A percentile compares a stretch with the other conserved stretches of the same genome.
phyloP scores from a whole-genome alignment of 2,888 invertebrate species.

The Gibbula magus region DNA sequence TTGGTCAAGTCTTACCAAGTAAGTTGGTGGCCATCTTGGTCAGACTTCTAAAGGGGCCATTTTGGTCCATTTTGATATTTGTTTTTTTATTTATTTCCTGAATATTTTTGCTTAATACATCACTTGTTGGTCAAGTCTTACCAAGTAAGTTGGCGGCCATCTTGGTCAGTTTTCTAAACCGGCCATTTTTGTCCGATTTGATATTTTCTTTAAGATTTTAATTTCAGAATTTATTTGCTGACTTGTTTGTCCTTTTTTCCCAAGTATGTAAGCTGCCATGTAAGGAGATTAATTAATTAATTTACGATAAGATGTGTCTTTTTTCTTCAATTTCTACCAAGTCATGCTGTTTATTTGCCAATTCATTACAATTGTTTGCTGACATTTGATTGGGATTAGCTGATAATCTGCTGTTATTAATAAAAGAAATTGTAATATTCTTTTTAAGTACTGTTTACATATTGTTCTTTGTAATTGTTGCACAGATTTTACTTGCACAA shows the following conservation, averaged over 20 bases:
- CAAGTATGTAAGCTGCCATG: background rate
- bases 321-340: too few relatives aligned
- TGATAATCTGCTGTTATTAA: too few relatives aligned
- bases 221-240: background rate
- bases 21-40: background rate
- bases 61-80: background rate
- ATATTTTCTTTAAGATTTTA: background rate
- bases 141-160: constrained; percentile 60
- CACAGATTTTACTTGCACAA: too few relatives aligned
- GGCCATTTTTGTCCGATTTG: background rate
- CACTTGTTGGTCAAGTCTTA: constrained; percentile 64
- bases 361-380: too few relatives aligned
- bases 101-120: background rate
- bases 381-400: too few relatives aligned
- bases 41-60: background rate
- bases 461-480: too few relatives aligned
- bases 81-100: too few relatives aligned
- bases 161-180: background rate
- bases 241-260: background rate
- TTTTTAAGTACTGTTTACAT: too few relatives aligned
- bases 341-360: too few relatives aligned
- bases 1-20: background rate
- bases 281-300: too few relatives aligned
- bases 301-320: too few relatives aligned
- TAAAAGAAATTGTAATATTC: too few relatives aligned